Evolutionary conservation across 2,113 vertebrate genomes (phyloP).

Genomic region (cattle (Bos taurus)): DNA sequence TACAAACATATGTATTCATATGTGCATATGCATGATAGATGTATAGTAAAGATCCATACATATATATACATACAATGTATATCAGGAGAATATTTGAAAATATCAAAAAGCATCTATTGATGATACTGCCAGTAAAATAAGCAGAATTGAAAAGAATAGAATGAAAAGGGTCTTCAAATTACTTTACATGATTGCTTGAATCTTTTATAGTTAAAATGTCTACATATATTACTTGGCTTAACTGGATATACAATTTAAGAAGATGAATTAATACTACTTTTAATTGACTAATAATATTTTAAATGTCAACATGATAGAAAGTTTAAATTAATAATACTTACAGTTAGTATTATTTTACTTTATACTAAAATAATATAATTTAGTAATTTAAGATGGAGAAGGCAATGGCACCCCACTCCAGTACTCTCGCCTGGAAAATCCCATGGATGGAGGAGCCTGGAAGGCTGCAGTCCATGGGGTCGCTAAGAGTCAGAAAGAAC

Average conservation of each 20-base stretch:
- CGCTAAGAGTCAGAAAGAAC: background rate
- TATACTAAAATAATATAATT: background rate
- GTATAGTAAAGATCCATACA: background rate
- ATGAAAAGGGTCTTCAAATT: background rate
- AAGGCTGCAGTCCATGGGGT: background rate
- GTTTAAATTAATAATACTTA: background rate
- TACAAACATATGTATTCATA: background rate
- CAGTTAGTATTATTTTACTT: background rate
- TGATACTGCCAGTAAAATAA: background rate
- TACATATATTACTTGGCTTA: background rate
- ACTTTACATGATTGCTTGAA: background rate
- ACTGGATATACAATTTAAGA: background rate
- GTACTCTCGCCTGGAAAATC: background rate
- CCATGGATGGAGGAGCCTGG: background rate
- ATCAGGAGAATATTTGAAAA: background rate
- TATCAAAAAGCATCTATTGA: background rate
- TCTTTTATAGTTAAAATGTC: background rate
- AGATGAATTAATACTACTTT: background rate
- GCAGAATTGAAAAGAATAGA: background rate
- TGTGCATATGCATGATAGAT: background rate
- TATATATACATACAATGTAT: too few relatives aligned
- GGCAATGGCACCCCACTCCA: background rate
- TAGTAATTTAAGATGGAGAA: background rate
- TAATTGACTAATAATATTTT: background rate
- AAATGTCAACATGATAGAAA: background rate